Evolutionary conservation across 64 coral and sea anemone species (phyloP).

Genomic region (Montipora efflorescens): DNA sequence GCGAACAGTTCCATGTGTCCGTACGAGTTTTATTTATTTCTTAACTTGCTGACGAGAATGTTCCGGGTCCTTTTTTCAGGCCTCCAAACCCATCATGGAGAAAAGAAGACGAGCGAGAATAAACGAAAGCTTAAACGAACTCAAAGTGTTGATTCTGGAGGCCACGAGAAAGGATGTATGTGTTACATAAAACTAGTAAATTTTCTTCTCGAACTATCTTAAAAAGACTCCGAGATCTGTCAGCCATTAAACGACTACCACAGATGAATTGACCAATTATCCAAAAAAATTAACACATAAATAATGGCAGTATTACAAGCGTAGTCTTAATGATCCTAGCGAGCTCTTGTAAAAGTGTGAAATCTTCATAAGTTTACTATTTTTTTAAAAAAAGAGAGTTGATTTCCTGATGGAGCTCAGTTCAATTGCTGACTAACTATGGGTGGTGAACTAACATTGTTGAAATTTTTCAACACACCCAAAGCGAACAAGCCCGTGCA

Average conservation of each 20-base stretch:
- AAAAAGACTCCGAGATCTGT: too few relatives aligned
- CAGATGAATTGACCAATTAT: too few relatives aligned
- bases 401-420: too few relatives aligned
- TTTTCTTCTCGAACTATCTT: neutral
- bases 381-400: too few relatives aligned
- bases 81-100: conserved; percentile 96
- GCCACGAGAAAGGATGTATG: conserved; percentile 94
- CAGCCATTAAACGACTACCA: too few relatives aligned
- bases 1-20: neutral
- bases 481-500: neutral
- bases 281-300: too few relatives aligned
- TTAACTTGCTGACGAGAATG: neutral
- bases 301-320: too few relatives aligned
- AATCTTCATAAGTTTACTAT: too few relatives aligned
- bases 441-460: neutral
- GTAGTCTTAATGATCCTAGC: too few relatives aligned
- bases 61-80: conserved; percentile 58
- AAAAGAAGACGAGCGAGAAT: conserved; percentile 88
- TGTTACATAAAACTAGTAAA: neutral
- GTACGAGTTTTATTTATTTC: neutral
- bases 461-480: neutral
- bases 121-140: conserved; percentile 91
- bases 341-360: too few relatives aligned
- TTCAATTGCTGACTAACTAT: too few relatives aligned
- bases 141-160: conserved; percentile 91